Percentiles rank a stretch among this genome's conserved stretches.
These are phyloP conservation scores for Ophioderma brevispina DNA, from an alignment of 35 echinoderm and acorn worm species.

Conservation along the genomic window DNA sequence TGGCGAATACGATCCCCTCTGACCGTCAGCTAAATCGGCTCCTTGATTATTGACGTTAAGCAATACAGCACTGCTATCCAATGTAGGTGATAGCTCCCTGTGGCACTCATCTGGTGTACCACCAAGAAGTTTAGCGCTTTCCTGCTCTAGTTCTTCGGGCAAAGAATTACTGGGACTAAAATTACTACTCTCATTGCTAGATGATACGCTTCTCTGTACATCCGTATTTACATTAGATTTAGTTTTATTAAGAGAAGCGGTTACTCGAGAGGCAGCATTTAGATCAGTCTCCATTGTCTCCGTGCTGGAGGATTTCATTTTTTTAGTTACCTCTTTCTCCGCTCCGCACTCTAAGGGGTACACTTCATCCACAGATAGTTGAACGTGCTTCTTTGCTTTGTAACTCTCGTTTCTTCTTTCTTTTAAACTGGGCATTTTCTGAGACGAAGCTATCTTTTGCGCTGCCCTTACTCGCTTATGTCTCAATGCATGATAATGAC, in stretches of 20 bases:
- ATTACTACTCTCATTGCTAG: not conserved
- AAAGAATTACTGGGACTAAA: not conserved
- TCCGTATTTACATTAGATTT: not conserved
- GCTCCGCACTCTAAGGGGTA: not conserved
- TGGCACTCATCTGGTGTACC: not conserved
- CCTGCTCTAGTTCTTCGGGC: not conserved
- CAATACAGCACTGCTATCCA: too few species aligned
- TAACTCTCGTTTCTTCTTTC: too few species aligned
- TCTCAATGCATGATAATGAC: not conserved
- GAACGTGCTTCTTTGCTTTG: not conserved
- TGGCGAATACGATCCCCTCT: not conserved
- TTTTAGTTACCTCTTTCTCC: not conserved
- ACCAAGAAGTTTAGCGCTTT: slow-evolving; percentile 6
- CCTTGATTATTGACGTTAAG: not conserved
- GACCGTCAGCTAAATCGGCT: not conserved
- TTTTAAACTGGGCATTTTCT: not conserved
- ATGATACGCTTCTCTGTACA: not conserved
- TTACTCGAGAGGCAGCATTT: not conserved
- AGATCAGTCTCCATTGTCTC: not conserved
- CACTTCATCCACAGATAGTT: not conserved
- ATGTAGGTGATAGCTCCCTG: not conserved
- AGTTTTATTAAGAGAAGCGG: not conserved
- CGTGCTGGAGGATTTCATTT: not conserved
- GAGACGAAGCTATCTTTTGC: not conserved
- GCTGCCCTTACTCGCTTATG: not conserved